These are phyloP conservation scores for Rousettus leschenaultii DNA, from an alignment of 2,113 vertebrate species.

Conservation along the genomic window DNA sequence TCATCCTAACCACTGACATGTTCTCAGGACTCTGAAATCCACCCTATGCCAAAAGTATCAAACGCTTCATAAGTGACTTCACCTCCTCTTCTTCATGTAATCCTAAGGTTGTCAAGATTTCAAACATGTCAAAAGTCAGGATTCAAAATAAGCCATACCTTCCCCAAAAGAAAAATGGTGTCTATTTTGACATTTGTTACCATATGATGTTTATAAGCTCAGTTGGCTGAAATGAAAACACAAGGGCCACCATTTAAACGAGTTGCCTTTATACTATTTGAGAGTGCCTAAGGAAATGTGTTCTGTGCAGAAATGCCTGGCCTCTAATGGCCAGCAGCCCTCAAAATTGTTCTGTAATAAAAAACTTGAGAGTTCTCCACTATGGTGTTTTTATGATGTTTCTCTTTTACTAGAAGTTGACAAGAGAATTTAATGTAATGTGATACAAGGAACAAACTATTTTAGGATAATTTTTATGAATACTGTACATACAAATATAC, in stretches of 20 bases:
- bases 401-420: constrained; percentile 16
- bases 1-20: background rate
- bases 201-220: background rate
- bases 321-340: background rate
- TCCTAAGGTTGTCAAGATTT: background rate
- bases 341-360: background rate
- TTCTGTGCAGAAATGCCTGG: background rate
- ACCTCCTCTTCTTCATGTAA: background rate
- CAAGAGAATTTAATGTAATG: constrained; percentile 23
- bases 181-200: background rate
- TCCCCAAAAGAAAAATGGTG: constrained; percentile 23
- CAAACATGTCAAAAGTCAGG: background rate
- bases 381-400: background rate
- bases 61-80: constrained; percentile 1
- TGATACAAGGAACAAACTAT: background rate
- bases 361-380: background rate
- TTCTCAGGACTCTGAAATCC: background rate
- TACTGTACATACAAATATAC: background rate
- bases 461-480: constrained; percentile 15
- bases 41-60: background rate
- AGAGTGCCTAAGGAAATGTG: background rate
- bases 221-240: constrained; percentile 34
- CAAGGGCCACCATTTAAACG: background rate
- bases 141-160: background rate
- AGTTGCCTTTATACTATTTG: constrained; percentile 3